Evolutionary conservation across 2,888 invertebrate genomes (phyloP).

Genomic region (Phortica okadai): DNA sequence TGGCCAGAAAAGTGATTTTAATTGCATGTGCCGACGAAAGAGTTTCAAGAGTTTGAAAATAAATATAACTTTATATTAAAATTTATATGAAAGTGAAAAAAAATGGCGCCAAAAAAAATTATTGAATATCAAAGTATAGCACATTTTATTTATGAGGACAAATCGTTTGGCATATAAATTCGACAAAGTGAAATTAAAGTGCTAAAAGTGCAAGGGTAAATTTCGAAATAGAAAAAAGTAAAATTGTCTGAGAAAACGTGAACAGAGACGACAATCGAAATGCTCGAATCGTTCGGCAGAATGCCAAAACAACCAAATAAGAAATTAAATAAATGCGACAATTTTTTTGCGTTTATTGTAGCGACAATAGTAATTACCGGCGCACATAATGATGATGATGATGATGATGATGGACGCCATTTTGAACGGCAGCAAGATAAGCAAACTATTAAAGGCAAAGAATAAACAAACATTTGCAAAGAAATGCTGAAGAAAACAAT

Average conservation of each 20-base stretch:
- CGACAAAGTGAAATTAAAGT: slow-evolving; percentile 43
- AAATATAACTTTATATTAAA: no score
- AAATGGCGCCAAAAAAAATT: no score
- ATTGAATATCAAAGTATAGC: no score
- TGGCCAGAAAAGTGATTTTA: no score
- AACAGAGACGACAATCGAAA: slow-evolving; percentile 63
- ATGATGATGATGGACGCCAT: slow-evolving; percentile 40
- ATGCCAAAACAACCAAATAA: slow-evolving; percentile 61
- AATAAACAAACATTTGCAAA: no score
- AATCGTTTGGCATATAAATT: no score
- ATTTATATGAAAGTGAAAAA: no score
- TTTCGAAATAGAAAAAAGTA: slow-evolving; percentile 7
- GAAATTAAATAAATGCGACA: slow-evolving; percentile 22
- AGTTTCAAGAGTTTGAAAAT: no score
- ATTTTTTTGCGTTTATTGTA: background rate
- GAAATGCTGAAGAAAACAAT: no score
- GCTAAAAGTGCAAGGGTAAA: slow-evolving; percentile 18
- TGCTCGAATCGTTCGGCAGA: slow-evolving; percentile 62
- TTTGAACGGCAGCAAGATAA: background rate
- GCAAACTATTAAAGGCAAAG: no score
- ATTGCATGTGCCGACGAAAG: no score
- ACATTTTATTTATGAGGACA: no score
- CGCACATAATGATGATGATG: slow-evolving; percentile 7
- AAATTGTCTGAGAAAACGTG: background rate
- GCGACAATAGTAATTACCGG: slow-evolving; percentile 12